Evolutionary conservation across 2,888 invertebrate species (phyloP), one percentile per base, ranked within the genome.

Genomic region (Fabriciana adippe): DNA sequence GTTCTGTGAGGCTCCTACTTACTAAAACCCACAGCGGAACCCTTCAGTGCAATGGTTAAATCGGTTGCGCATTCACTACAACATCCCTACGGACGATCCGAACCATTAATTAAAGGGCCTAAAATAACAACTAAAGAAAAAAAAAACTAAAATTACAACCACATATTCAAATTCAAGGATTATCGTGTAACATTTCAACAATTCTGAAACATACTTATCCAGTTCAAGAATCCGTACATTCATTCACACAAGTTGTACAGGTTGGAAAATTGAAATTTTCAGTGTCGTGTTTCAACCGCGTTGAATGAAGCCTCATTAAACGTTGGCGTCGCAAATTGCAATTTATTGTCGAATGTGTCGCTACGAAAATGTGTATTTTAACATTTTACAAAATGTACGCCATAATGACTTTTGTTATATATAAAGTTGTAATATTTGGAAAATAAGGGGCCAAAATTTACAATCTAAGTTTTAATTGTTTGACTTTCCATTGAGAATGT

Each of bases 241-340:
- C n/a, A n/a, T 26, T 31, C 31, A 55, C 45, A 16, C 62, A 62
- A 63, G 47, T 63, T 60, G 62, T 62, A 61, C 47, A 55, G 55
- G n/a, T 47, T 41, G 55, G 35, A 67, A 75, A 75, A 74, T 74
- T 74, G 71, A 74, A 85, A 83, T 81, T 76, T 82, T 80, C 80
- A 75, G 72, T 75, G 76, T 78, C 74, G 79, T 80, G 76, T 80
- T 78, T 75, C 76, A 75, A 75, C 77, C 74, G 69, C 73, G 72
- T 67, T 81, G 80, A 82, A 83, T 80, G 78, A 77, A 77, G 79
- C 78, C 82, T 84, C 83, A 81, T 84, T 84, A 82, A 81, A 80
- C 73, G 76, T 72, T 69, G 69, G 70, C 75, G 72, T 71, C 73
- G 77, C 80, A 80, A 82, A 84, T 81, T 84, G 80, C 80, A 80